Percentiles rank a stretch among this genome's conserved stretches.
Evolutionary conservation across 2,797 vertebrate species (phyloP).

Genomic region (Darevskia nairensis): DNA sequence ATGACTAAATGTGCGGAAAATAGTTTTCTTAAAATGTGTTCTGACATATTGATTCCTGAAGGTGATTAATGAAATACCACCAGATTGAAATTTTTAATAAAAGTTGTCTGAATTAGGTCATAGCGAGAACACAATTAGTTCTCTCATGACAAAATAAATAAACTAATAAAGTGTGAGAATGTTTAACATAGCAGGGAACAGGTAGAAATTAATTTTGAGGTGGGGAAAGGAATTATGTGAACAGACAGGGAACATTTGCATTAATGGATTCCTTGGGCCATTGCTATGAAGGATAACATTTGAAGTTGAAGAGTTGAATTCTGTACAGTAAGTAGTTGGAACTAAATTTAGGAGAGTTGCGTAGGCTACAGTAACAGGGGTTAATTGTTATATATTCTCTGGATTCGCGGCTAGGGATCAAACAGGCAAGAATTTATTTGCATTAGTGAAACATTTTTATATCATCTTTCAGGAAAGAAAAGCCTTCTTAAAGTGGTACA

Average conservation of each 20-base stretch:
- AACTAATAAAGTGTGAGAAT: slow-evolving; percentile 3
- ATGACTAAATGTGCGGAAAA: slow-evolving; percentile 20
- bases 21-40: background rate
- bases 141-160: slow-evolving; percentile 26
- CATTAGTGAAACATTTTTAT: too few relatives aligned
- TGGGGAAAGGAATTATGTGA: background rate
- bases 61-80: slow-evolving; percentile 1
- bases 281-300: background rate
- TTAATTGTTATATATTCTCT: background rate
- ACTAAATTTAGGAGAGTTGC: background rate
- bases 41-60: slow-evolving; percentile 3
- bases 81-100: slow-evolving; percentile 35
- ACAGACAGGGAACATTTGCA: background rate
- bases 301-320: background rate
- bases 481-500: too few relatives aligned
- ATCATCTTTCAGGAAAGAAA: too few relatives aligned
- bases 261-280: slow-evolving; percentile 13
- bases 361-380: background rate
- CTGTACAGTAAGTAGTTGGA: background rate
- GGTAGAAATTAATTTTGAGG: slow-evolving; percentile 22
- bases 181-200: background rate
- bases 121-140: background rate
- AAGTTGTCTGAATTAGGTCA: background rate
- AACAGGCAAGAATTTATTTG: too few relatives aligned
- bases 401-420: background rate